Percentiles rank a stretch among this genome's conserved stretches.
Evolutionary conservation across 2,888 invertebrate species (phyloP).

Genomic region (Habroteleia sp.): DNA sequence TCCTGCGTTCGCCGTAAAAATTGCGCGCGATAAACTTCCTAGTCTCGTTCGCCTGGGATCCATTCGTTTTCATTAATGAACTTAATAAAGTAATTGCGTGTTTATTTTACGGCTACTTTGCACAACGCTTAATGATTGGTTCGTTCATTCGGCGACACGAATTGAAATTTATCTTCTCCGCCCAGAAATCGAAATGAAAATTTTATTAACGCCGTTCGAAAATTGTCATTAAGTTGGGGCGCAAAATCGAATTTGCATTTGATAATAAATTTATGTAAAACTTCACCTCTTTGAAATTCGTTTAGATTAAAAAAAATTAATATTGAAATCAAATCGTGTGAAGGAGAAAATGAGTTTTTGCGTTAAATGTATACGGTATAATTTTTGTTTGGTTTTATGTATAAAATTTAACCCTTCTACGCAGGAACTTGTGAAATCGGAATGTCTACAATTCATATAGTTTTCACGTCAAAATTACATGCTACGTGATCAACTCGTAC

Average conservation of each 20-base stretch:
- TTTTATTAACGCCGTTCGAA: constrained; percentile 8
- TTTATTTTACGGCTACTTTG: constrained; percentile 3
- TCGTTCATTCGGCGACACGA: neutral
- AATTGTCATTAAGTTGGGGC: constrained; percentile 11
- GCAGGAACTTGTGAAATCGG: no score
- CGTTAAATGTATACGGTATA: no score
- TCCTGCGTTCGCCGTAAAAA: constrained; percentile 11
- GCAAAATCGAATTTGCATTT: constrained; percentile 25
- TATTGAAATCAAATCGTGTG: no score
- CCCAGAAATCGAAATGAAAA: neutral
- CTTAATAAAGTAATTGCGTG: constrained; percentile 9
- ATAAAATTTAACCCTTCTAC: no score
- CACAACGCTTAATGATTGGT: constrained; percentile 1
- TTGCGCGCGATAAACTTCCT: neutral
- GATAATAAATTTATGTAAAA: constrained; percentile 13
- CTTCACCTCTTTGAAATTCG: no score
- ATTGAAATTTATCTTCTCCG: constrained; percentile 17
- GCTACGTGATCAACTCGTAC: no score
- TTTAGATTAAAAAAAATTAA: no score
- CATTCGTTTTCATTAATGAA: constrained; percentile 6
- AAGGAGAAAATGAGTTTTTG: no score
- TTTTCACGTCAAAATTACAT: no score
- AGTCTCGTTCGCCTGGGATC: neutral
- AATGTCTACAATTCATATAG: no score
- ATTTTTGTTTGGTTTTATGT: no score